Evolutionary conservation across 2,113 vertebrate species (phyloP).

Genomic region (Muntiacus muntjak): DNA sequence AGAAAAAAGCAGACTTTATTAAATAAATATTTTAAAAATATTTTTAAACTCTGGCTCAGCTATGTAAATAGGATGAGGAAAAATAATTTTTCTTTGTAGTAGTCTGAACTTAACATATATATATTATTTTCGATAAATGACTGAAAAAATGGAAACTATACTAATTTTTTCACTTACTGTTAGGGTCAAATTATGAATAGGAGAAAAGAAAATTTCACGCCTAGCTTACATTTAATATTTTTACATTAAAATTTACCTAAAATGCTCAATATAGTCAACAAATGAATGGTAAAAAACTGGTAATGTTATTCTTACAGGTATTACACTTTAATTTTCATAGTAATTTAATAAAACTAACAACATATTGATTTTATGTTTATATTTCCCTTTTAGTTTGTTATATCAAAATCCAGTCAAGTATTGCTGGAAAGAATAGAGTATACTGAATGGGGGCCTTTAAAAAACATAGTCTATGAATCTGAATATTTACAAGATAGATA

Average conservation of each 20-base stretch:
- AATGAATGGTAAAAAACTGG: not conserved
- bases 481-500: not conserved
- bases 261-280: not conserved
- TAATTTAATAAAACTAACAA: not conserved
- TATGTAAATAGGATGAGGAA: not conserved
- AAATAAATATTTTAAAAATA: not conserved
- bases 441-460: not conserved
- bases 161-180: not conserved
- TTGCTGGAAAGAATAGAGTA: not conserved
- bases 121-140: not conserved
- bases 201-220: not conserved
- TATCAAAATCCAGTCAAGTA: not conserved
- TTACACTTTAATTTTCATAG: not conserved
- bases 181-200: not conserved
- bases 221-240: not conserved
- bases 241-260: not conserved
- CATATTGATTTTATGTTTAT: not conserved
- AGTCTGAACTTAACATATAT: not conserved
- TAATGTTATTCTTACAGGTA: not conserved
- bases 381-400: not conserved
- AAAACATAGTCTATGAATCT: not conserved
- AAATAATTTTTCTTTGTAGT: not conserved
- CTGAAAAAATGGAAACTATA: not conserved
- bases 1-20: not conserved
- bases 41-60: not conserved